These are phyloP conservation scores for Pungitius pungitius DNA, from an alignment of 2,113 vertebrate genomes.

Conservation along the genomic window DNA sequence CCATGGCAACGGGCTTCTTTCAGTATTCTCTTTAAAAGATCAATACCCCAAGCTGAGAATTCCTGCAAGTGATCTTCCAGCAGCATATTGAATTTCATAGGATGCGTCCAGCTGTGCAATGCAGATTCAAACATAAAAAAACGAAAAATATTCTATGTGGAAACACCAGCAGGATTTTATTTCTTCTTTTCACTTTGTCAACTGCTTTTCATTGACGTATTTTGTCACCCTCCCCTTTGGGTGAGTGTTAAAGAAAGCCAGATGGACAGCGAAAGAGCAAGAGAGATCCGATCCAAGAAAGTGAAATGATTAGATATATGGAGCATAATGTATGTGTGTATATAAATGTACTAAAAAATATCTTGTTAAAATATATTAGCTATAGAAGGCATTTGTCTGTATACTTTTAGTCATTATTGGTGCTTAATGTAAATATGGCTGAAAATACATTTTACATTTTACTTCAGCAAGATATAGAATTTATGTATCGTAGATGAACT, in stretches of 20 bases:
- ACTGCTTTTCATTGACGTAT: constrained; percentile 45
- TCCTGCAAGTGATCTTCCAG: constrained; percentile 10
- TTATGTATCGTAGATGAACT: background rate
- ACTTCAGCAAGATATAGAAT: background rate
- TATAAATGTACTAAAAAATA: too few species aligned
- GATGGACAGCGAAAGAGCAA: constrained; percentile 65
- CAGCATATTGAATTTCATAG: constrained; percentile 7
- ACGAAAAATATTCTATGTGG: constrained; percentile 3
- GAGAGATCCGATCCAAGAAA: constrained; percentile 4
- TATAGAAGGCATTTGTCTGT: too few species aligned
- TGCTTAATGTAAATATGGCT: background rate
- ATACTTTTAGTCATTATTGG: background rate
- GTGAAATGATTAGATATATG: background rate
- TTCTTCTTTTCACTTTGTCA: constrained; percentile 37
- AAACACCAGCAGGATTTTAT: background rate
- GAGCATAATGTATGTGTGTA: background rate
- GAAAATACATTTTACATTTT: background rate
- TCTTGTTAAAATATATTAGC: too few species aligned
- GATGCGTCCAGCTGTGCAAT: constrained; percentile 6
- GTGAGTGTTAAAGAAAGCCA: constrained; percentile 66
- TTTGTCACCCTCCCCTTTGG: constrained; percentile 34
- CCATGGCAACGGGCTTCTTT: constrained; percentile 60
- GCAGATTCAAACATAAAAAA: background rate
- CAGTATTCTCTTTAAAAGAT: constrained; percentile 36
- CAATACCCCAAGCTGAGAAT: constrained; percentile 12